A percentile compares a stretch with the other conserved stretches of the same genome.
These are phyloP conservation scores for Chaetophractus vellerosus DNA, from an alignment of 2,797 vertebrate genomes.

Conservation along the genomic window DNA sequence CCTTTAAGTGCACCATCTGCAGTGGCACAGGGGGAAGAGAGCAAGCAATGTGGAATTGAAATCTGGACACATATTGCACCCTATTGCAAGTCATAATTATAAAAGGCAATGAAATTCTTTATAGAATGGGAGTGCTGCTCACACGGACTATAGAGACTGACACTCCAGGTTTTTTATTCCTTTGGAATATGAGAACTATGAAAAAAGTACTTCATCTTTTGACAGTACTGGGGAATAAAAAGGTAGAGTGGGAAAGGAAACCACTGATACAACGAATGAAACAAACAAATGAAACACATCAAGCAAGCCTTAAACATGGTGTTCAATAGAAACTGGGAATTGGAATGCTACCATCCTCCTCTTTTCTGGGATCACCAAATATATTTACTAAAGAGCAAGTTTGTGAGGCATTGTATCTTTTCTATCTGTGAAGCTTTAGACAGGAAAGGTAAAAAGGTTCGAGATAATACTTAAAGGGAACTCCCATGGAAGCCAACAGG, in stretches of 20 bases:
- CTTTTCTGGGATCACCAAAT: conserved; percentile 72
- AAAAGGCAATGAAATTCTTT: conserved; percentile 62
- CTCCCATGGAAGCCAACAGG: conserved; percentile 37
- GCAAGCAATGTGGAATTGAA: not conserved
- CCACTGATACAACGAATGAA: conserved; percentile 60
- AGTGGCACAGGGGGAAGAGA: conserved; percentile 27
- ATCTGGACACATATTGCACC: not conserved
- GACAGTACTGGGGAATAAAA: conserved; percentile 45
- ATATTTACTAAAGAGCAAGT: conserved; percentile 67
- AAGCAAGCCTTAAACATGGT: conserved; percentile 64
- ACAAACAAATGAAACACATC: conserved; percentile 63
- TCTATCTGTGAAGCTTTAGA: conserved; percentile 48
- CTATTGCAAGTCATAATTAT: conserved; percentile 55
- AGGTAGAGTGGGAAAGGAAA: conserved; percentile 71
- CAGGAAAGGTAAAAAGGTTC: conserved; percentile 59
- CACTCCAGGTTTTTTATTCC: conserved; percentile 75
- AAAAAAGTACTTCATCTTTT: conserved; percentile 69
- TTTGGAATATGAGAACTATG: conserved; percentile 60
- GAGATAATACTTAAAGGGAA: conserved; percentile 71
- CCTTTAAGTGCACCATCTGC: conserved; percentile 28
- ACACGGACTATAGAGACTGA: conserved; percentile 83
- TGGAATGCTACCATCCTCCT: conserved; percentile 42
- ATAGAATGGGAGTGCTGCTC: conserved; percentile 55
- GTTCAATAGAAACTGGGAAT: conserved; percentile 59
- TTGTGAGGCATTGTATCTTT: conserved; percentile 78